Base-by-base conservation (phyloP, 2,888 invertebrate species). In the Drosophila mulleri region DNA sequence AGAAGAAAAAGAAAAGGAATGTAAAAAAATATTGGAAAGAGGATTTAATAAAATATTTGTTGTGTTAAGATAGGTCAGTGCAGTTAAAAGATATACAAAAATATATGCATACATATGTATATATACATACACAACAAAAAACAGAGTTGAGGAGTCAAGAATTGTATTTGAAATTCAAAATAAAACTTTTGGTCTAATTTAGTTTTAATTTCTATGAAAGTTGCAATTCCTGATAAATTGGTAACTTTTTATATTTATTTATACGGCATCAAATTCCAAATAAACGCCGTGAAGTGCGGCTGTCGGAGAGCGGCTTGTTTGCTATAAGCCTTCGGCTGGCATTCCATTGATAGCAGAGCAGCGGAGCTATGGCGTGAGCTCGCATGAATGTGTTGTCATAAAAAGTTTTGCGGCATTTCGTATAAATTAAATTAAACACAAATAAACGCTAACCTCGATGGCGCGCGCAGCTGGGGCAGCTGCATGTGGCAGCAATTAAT, bases 401-500 rank as follows among this genome's bases (percentile, higher is more conserved):
- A 67, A 77, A 80, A 80, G 66, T 78, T 83, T 72, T 70, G 62
- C 67, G 56, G 66, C 70, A 77, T 81, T 78, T 74, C 77, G 77
- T 79, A 89, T 77, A 89, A 84, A 84, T 89, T 72, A 77, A 89
- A 89, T 89, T 79, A 89, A 86, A 88, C 68, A 82, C 78, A 85
- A 88, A 85, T 86, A 88, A 86, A 88, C 67, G 83, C 66, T 69
- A 73, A 62, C 54, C 57, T 66, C 50, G 53, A 48, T 42, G 58
- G 52, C 26, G 57, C 39, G 26, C 26, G n/a, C 20, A 41, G 53
- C 37, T 35, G 29, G 50, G 60, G 73, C 66, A 65, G 73, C 63
- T 68, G 67, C 75, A 85, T 75, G 82, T 75, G 87, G 79, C 77
- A 81, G 84, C 86, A 90, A 90, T 89, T 89, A 90, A 89, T 89